Percentiles rank a stretch among this genome's conserved stretches.
Conservation (phyloP, 2,113 vertebrate genomes). For the Corythoichthys intestinalis region DNA sequence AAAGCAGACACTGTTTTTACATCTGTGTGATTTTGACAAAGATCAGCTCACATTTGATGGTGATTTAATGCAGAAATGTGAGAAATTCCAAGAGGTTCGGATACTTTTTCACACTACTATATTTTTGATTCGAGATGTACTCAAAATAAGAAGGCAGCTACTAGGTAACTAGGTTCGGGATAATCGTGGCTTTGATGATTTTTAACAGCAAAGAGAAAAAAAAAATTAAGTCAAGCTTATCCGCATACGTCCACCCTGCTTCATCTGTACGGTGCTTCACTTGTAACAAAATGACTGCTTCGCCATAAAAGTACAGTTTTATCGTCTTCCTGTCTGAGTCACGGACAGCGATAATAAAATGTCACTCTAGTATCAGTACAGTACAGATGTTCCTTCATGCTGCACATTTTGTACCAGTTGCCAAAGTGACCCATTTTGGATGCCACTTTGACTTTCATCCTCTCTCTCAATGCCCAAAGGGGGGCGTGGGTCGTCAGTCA, state of each 20-base stretch:
- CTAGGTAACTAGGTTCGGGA: too few species aligned
- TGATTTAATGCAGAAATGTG: too few species aligned
- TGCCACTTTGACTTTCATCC: constrained; percentile 15
- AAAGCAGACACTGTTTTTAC: too few species aligned
- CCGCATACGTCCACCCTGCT: not conserved
- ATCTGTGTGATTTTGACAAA: too few species aligned
- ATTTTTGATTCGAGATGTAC: too few species aligned
- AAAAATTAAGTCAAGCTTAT: not conserved
- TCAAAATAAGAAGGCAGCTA: too few species aligned
- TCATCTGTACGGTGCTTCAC: constrained; percentile 14
- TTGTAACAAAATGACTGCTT: constrained; percentile 24
- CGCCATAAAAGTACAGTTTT: constrained; percentile 39
- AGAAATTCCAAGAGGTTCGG: too few species aligned
- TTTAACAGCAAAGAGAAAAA: not conserved
- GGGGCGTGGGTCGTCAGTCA: not conserved
- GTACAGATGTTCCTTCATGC: not conserved
- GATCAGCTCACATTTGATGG: too few species aligned
- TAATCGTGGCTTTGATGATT: not conserved
- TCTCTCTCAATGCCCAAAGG: constrained; percentile 2
- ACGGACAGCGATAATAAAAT: constrained; percentile 31
- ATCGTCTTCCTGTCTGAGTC: constrained; percentile 32
- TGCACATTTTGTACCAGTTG: constrained; percentile 15
- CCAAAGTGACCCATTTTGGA: constrained; percentile 23
- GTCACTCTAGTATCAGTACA: constrained; percentile 2
- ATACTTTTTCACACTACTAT: too few species aligned